phyloP scores from a whole-genome alignment of 2,797 vertebrate species.

The Myotis pilosus region DNA sequence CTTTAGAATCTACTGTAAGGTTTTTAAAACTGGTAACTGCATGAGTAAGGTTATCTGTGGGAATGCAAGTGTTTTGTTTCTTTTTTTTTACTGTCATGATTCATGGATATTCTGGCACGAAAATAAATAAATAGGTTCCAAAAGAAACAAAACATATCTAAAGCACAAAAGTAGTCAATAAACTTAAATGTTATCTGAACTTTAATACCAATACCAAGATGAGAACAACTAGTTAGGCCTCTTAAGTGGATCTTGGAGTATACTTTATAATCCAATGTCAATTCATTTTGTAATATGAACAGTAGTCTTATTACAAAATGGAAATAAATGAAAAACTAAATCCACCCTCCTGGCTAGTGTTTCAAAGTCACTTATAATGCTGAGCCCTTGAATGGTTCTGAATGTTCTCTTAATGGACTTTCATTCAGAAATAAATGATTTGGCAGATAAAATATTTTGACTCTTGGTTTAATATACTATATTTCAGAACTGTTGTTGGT shows the following conservation, averaged over 20 bases:
- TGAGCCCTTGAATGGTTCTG: not conserved
- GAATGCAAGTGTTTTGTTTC: not conserved
- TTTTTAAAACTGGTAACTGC: not conserved
- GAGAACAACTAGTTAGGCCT: not conserved
- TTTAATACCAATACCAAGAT: not conserved
- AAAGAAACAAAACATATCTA: not conserved
- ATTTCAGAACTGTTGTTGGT: slow-evolving; percentile 44
- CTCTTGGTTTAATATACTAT: not conserved
- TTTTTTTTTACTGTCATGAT: not conserved
- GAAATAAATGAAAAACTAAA: not conserved
- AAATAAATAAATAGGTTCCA: not conserved
- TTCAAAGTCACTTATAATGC: not conserved
- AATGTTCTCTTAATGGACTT: slow-evolving; percentile 33
- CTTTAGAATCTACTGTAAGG: not conserved
- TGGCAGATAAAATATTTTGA: slow-evolving; percentile 50
- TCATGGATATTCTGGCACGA: not conserved
- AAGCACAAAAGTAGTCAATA: not conserved
- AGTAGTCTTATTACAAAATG: not conserved
- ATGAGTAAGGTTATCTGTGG: not conserved
- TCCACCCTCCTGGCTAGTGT: not conserved
- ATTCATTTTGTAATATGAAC: not conserved
- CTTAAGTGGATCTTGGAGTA: not conserved
- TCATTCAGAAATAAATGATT: slow-evolving; percentile 48
- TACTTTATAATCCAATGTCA: not conserved
- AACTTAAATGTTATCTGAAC: not conserved